These are phyloP conservation scores for Drosophila nasuta DNA, from an alignment of 1,140 invertebrate species.

Conservation along the genomic window DNA sequence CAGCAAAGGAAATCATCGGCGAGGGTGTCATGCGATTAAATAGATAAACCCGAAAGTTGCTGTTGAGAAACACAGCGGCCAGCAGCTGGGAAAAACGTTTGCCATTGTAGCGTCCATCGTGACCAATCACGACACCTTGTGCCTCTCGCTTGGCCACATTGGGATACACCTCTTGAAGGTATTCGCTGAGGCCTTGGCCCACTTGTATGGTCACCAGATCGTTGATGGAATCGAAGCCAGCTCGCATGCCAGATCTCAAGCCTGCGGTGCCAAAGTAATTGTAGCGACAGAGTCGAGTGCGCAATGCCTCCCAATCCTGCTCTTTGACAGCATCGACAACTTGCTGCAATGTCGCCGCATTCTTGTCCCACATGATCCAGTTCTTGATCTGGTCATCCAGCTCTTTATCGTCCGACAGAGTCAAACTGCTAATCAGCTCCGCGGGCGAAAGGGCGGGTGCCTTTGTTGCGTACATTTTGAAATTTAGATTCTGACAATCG, in stretches of 20 bases:
- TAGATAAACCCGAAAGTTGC: constrained; percentile 93
- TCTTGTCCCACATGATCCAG: constrained; percentile 69
- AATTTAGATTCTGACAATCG: constrained; percentile 26
- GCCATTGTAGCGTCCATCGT: constrained; percentile 97
- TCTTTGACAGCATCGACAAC: constrained; percentile 54
- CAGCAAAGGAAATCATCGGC: constrained; percentile 95
- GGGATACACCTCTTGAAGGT: constrained; percentile 87
- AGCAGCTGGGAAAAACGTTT: constrained; percentile 96
- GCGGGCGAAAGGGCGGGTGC: constrained; percentile 13
- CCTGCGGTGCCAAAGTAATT: constrained; percentile 95
- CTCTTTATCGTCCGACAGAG: constrained; percentile 47
- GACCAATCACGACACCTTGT: constrained; percentile 95
- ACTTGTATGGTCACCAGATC: constrained; percentile 99
- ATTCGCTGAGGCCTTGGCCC: constrained; percentile 94
- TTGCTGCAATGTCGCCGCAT: constrained; percentile 61
- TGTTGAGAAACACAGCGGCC: constrained; percentile 92
- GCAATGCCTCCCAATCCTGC: constrained; percentile 59
- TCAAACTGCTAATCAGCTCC: constrained; percentile 44
- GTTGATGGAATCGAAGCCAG: constrained; percentile 97
- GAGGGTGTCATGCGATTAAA: constrained; percentile 95
- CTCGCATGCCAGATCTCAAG: constrained; percentile 94
- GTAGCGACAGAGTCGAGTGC: constrained; percentile 79
- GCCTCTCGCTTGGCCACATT: constrained; percentile 85
- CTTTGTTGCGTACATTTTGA: constrained; percentile 23
- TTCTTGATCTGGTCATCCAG: constrained; percentile 60